A percentile compares a stretch with the other conserved stretches of the same genome.
These are phyloP conservation scores for Sceloporus tristichus DNA, from an alignment of 2,113 vertebrate species.

Conservation along the genomic window DNA sequence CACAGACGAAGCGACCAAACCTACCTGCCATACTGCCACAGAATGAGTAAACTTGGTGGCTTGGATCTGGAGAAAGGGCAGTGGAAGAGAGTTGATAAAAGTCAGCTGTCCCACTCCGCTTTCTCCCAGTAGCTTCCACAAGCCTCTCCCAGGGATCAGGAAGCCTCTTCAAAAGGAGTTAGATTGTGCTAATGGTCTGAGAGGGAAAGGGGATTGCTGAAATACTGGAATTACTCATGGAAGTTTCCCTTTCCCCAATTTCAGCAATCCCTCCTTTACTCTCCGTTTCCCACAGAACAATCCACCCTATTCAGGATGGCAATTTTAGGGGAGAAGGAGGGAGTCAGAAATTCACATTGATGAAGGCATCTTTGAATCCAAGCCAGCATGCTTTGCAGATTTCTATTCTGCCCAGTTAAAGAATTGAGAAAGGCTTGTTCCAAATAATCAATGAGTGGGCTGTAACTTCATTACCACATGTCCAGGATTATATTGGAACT, in stretches of 20 bases:
- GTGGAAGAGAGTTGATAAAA: too few species aligned
- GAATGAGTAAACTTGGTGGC: too few species aligned
- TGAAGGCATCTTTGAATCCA: neutral
- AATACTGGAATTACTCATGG: neutral
- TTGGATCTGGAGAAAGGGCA: too few species aligned
- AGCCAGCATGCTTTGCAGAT: neutral
- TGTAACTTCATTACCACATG: neutral
- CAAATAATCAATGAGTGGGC: neutral
- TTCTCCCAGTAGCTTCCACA: neutral
- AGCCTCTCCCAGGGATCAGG: neutral
- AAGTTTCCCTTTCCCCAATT: neutral
- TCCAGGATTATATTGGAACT: neutral
- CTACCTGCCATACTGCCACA: too few species aligned
- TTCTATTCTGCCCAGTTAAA: neutral
- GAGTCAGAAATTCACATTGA: neutral
- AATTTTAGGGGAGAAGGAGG: neutral
- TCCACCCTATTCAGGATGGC: neutral
- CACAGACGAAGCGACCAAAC: too few species aligned
- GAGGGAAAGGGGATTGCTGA: neutral
- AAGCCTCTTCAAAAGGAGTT: neutral
- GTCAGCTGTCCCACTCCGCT: neutral
- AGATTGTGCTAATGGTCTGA: neutral
- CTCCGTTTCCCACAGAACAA: neutral
- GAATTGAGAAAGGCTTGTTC: neutral
- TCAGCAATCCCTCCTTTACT: neutral